Percentiles rank a stretch among this genome's conserved stretches.
phyloP scores from a whole-genome alignment of 2,113 vertebrate genomes.

The Cervus canadensis region DNA sequence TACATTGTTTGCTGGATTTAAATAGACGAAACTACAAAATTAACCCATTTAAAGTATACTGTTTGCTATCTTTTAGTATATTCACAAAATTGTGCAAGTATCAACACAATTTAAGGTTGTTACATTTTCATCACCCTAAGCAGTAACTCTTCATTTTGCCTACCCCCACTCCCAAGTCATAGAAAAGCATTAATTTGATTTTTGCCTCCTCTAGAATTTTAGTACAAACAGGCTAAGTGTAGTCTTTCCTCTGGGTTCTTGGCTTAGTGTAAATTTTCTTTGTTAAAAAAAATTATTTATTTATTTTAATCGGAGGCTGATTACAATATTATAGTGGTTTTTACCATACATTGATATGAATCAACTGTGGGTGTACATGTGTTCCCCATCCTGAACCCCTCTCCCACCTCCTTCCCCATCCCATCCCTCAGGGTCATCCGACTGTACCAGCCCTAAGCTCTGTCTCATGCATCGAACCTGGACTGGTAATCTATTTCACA shows the following conservation, averaged over 20 bases:
- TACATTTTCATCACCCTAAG: not conserved
- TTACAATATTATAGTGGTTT: not conserved
- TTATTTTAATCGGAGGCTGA: not conserved
- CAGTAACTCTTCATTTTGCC: not conserved
- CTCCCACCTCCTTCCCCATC: not conserved
- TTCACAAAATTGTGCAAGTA: not conserved
- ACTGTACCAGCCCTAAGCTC: not conserved
- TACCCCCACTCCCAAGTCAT: not conserved
- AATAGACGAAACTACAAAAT: not conserved
- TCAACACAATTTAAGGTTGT: not conserved
- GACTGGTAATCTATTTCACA: accelerated
- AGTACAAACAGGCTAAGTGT: not conserved
- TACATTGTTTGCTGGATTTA: not conserved
- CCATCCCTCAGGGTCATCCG: not conserved
- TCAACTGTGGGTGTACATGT: not conserved
- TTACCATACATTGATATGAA: not conserved
- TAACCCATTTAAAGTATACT: not conserved
- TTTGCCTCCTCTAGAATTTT: not conserved
- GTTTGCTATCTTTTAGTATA: not conserved
- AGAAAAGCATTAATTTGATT: not conserved
- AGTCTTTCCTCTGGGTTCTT: not conserved
- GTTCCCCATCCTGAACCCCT: not conserved
- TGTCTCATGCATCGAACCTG: not conserved
- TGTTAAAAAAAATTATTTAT: not conserved
- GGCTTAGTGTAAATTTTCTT: not conserved